phyloP scores from a whole-genome alignment of 2,797 vertebrate species.

The Alectoris magna region DNA sequence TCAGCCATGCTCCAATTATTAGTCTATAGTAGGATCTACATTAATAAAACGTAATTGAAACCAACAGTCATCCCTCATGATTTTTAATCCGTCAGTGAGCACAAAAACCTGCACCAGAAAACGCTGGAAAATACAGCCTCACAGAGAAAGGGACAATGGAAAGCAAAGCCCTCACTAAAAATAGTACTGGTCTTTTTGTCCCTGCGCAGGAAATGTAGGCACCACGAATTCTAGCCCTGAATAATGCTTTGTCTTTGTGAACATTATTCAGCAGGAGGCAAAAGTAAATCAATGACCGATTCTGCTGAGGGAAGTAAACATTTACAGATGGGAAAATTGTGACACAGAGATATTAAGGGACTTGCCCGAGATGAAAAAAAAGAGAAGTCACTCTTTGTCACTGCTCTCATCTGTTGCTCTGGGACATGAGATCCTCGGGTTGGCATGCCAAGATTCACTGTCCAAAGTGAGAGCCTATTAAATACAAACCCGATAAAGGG shows the following conservation, averaged over 20 bases:
- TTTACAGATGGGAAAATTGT: conserved; percentile 19
- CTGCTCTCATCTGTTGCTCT: neutral
- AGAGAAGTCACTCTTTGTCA: neutral
- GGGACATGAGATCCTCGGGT: neutral
- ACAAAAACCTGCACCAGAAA: neutral
- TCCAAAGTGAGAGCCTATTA: neutral
- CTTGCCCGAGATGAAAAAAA: neutral
- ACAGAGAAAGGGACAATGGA: conserved; percentile 42
- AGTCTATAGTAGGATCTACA: neutral
- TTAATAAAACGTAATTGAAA: conserved; percentile 58
- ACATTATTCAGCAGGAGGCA: conserved; percentile 20
- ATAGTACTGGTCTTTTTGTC: conserved; percentile 47
- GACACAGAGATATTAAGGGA: neutral
- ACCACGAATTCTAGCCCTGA: conserved; percentile 26
- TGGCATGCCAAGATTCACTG: neutral
- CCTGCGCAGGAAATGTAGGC: conserved; percentile 43
- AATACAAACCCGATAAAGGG: neutral
- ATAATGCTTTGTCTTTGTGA: conserved; percentile 25
- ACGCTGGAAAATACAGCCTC: conserved; percentile 26
- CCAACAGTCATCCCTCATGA: conserved; percentile 14
- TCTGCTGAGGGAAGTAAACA: conserved; percentile 53
- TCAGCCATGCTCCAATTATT: neutral
- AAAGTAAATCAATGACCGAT: conserved; percentile 13
- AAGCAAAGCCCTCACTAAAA: conserved; percentile 57
- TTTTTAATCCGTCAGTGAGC: neutral